Conservation (phyloP, 1,140 invertebrate species). For the Monomorium pharaonis region DNA sequence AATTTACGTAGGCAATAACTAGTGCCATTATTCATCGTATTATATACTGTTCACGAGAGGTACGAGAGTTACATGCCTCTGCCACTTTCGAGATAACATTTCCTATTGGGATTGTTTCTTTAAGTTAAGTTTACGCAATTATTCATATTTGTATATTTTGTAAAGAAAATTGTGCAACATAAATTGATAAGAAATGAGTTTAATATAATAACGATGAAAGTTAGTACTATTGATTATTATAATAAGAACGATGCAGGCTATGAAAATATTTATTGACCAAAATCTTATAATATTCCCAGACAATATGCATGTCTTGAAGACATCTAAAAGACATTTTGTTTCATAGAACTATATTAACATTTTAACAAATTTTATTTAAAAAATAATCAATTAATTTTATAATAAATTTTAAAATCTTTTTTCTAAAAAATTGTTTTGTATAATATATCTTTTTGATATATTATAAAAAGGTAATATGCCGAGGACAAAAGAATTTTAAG, state of each 20-base stretch:
- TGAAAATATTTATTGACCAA: not conserved
- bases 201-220: not conserved
- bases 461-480: no score
- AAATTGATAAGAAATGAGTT: conserved; percentile 35
- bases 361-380: no score
- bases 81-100: not conserved
- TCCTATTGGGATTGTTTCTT: conserved; percentile 15
- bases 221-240: not conserved
- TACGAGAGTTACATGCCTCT: not conserved
- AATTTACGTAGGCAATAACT: conserved; percentile 15
- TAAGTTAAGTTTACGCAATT: conserved; percentile 10
- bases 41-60: no score
- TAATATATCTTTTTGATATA: no score
- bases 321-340: no score
- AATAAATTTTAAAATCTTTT: no score
- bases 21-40: conserved; percentile 17
- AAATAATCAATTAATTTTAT: no score
- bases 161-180: not conserved
- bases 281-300: no score
- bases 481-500: no score
- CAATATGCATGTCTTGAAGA: no score
- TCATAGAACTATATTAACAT: no score
- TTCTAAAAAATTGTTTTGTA: no score
- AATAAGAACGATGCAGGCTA: not conserved
- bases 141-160: conserved; percentile 16